Percentiles rank a stretch among this genome's conserved stretches.
phyloP scores from a whole-genome alignment of 2,797 vertebrate species.

The Scomberomorus guttatus region DNA sequence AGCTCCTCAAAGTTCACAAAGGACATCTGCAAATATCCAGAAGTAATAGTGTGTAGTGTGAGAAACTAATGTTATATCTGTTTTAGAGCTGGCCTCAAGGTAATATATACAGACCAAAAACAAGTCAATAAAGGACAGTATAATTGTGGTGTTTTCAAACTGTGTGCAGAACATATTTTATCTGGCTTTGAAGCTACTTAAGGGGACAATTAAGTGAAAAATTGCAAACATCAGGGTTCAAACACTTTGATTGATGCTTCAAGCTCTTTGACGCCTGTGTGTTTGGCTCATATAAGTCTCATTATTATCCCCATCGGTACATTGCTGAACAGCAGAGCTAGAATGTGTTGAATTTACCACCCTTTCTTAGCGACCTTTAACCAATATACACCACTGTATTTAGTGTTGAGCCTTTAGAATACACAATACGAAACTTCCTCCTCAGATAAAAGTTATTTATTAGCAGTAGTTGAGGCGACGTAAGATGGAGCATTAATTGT shows the following conservation, averaged over 20 bases:
- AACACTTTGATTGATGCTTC: not conserved
- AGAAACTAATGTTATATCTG: not conserved
- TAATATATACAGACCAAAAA: not conserved
- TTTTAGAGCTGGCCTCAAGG: not conserved
- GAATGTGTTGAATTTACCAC: constrained; percentile 5
- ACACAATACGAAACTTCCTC: not conserved
- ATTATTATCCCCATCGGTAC: not conserved
- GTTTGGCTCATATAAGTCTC: not conserved
- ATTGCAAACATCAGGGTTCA: not conserved
- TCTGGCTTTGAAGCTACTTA: not conserved
- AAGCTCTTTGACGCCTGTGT: not conserved
- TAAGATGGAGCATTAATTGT: not conserved
- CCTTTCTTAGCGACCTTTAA: constrained; percentile 42
- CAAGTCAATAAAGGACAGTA: too few species aligned
- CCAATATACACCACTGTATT: not conserved
- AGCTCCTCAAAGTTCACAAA: not conserved
- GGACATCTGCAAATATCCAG: not conserved
- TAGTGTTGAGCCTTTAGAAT: not conserved
- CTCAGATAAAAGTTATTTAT: not conserved
- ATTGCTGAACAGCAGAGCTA: constrained; percentile 35
- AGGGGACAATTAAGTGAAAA: not conserved
- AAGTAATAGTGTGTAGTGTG: too few species aligned
- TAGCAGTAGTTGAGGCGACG: not conserved
- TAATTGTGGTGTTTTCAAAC: not conserved
- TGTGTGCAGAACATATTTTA: not conserved